Percentiles rank a stretch among this genome's conserved stretches.
Evolutionary conservation across 2,888 invertebrate species (phyloP).

Genomic region (Ganaspis brasiliensis): DNA sequence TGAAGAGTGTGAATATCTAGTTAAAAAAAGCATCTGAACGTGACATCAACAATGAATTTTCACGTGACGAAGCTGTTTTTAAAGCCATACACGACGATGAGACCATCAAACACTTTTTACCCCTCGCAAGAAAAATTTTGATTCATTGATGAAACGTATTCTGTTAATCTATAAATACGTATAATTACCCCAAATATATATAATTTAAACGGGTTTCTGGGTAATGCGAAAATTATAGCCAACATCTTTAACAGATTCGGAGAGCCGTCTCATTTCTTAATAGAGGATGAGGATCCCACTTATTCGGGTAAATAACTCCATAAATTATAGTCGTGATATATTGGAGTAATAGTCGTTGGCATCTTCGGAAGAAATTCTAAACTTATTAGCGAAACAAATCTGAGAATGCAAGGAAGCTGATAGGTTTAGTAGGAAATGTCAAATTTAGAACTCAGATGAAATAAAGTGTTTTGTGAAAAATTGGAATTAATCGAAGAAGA

Average conservation of each 20-base stretch:
- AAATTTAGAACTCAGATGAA: too few species aligned
- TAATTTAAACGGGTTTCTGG: background rate
- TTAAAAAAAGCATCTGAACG: background rate
- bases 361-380: background rate
- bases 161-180: too few species aligned
- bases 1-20: conserved; percentile 5
- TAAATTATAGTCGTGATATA: conserved; percentile 23
- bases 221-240: conserved; percentile 29
- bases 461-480: too few species aligned
- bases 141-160: too few species aligned
- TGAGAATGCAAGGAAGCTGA: background rate
- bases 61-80: background rate
- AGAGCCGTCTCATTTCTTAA: conserved; percentile 31
- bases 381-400: background rate
- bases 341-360: conserved; percentile 1
- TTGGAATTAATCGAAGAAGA: too few species aligned
- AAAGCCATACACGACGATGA: too few species aligned
- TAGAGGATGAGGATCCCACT: conserved; percentile 21
- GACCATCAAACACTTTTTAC: too few species aligned
- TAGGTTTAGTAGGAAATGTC: too few species aligned
- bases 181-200: too few species aligned
- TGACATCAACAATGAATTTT: conserved; percentile 1
- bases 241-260: conserved; percentile 25
- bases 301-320: conserved; percentile 18
- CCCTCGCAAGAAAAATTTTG: too few species aligned